These are phyloP conservation scores for Zapornia atra DNA, from an alignment of 2,113 vertebrate genomes.

Conservation along the genomic window DNA sequence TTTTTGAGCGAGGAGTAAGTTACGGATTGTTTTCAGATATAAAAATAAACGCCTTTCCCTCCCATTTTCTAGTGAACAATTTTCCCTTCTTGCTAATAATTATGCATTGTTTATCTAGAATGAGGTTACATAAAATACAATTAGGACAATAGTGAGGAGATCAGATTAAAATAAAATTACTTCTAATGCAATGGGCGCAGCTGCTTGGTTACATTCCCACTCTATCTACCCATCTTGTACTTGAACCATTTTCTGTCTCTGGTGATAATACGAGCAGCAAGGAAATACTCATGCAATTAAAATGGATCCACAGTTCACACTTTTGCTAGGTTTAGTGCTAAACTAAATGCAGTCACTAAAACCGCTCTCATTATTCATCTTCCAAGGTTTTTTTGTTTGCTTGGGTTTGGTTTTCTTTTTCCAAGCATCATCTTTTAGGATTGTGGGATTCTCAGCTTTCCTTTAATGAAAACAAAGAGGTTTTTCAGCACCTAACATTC, in stretches of 20 bases:
- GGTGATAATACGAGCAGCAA: not conserved
- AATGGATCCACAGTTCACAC: not conserved
- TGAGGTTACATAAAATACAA: slow-evolving; percentile 15
- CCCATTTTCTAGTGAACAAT: not conserved
- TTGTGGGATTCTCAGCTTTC: not conserved
- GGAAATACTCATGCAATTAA: not conserved
- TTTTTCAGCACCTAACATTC: not conserved
- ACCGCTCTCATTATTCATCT: not conserved
- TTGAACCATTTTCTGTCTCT: not conserved
- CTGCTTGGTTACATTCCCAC: not conserved
- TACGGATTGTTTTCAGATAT: not conserved
- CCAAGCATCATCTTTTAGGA: not conserved
- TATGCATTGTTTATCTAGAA: not conserved
- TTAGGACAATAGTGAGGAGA: not conserved
- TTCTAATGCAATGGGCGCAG: not conserved
- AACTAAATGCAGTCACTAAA: not conserved
- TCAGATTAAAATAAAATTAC: slow-evolving; percentile 38
- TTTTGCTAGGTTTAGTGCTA: not conserved
- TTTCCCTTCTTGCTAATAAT: not conserved
- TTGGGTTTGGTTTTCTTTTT: not conserved
- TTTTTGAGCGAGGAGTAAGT: not conserved
- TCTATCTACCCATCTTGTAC: not conserved
- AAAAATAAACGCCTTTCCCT: not conserved
- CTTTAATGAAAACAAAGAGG: not conserved
- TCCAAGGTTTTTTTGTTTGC: not conserved